Conservation (phyloP, 2,888 invertebrate genomes). For the Apodemia zela region DNA sequence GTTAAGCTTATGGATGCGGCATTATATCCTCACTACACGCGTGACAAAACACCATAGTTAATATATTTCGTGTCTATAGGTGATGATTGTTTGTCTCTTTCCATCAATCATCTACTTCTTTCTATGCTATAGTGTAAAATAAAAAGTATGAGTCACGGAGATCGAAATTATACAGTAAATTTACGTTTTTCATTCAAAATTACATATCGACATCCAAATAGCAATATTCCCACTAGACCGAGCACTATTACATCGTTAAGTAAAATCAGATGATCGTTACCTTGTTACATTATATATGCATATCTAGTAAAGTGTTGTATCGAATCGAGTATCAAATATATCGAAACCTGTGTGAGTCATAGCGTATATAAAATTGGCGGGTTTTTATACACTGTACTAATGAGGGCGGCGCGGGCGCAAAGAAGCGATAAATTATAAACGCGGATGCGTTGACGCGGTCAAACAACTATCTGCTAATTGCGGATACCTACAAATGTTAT, state of each 20-base stretch:
- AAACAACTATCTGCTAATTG: constrained; percentile 47
- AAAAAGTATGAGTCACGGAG: not conserved
- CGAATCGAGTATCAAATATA: constrained; percentile 35
- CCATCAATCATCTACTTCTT: too few relatives aligned
- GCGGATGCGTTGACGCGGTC: constrained; percentile 51
- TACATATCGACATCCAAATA: constrained; percentile 5
- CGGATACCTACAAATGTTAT: constrained; percentile 24
- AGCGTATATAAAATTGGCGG: constrained; percentile 45
- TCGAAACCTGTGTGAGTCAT: constrained; percentile 40
- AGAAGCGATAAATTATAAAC: constrained; percentile 48
- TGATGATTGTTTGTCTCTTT: too few relatives aligned
- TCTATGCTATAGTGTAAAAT: not conserved
- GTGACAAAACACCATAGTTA: too few relatives aligned
- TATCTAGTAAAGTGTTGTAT: constrained; percentile 36
- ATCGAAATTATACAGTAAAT: not conserved
- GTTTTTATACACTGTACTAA: constrained; percentile 50
- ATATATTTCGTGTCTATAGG: too few relatives aligned
- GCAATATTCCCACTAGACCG: constrained; percentile 9
- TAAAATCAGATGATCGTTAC: constrained; percentile 26
- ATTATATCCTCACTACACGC: too few relatives aligned
- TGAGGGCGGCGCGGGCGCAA: constrained; percentile 51
- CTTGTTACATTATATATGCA: constrained; percentile 30
- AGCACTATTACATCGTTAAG: constrained; percentile 24
- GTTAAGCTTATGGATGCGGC: too few relatives aligned
- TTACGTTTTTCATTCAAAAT: not conserved